phyloP scores from a whole-genome alignment of 1,140 invertebrate species.

The Archivesica marissinica region DNA sequence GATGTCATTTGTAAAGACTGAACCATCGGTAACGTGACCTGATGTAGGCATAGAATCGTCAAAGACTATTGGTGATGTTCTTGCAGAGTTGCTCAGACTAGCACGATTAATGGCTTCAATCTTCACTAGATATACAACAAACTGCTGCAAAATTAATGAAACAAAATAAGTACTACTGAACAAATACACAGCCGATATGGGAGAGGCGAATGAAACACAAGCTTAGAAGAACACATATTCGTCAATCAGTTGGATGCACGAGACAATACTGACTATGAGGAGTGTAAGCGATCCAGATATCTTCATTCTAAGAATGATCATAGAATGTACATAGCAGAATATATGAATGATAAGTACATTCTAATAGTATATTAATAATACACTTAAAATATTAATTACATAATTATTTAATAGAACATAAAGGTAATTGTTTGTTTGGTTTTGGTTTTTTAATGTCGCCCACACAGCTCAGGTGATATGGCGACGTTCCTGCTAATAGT shows the following conservation, averaged over 20 bases:
- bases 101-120: constrained; percentile 59
- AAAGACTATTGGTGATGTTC: constrained; percentile 57
- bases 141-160: constrained; percentile 16
- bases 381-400: no score
- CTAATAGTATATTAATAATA: no score
- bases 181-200: not conserved
- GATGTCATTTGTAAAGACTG: constrained; percentile 41
- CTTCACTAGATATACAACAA: constrained; percentile 43
- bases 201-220: not conserved
- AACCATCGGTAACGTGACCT: constrained; percentile 61
- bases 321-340: not conserved
- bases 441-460: no score
- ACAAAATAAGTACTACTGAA: not conserved
- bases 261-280: not conserved
- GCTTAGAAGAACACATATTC: not conserved
- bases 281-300: not conserved
- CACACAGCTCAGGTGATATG: no score
- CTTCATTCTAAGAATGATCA: not conserved
- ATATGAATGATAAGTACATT: no score
- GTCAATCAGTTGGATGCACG: not conserved
- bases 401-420: no score
- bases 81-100: constrained; percentile 14
- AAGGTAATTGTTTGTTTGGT: no score
- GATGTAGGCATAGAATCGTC: constrained; percentile 58
- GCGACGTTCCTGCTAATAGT: no score